phyloP scores from a whole-genome alignment of 1,140 invertebrate genomes.

The Anastrepha ludens region DNA sequence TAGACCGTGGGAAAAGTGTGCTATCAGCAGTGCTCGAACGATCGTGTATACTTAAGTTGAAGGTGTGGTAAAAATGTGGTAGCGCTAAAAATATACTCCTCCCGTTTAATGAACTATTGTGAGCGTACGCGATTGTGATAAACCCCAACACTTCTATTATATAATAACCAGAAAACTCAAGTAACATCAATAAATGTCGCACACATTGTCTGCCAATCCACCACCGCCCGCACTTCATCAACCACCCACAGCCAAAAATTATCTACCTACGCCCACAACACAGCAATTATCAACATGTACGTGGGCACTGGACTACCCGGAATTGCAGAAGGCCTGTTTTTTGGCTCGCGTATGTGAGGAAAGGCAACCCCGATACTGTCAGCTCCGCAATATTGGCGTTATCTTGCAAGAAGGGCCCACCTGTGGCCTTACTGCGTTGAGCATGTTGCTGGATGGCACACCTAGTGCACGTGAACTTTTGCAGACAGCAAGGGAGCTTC shows the following conservation, averaged over 20 bases:
- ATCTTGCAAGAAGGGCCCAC: constrained; percentile 78
- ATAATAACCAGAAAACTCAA: neutral
- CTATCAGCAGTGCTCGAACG: neutral
- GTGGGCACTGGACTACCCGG: constrained; percentile 74
- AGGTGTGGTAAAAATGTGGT: neutral
- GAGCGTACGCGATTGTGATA: neutral
- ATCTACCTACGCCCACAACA: neutral
- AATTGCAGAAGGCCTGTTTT: constrained; percentile 75
- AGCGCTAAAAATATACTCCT: neutral
- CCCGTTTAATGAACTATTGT: neutral
- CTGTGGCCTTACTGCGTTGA: constrained; percentile 87
- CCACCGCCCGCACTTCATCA: constrained; percentile 10
- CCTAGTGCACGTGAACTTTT: constrained; percentile 78
- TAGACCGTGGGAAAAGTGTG: constrained; percentile 49
- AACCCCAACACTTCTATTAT: neutral
- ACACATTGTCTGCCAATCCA: neutral
- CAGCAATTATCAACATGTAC: constrained; percentile 62
- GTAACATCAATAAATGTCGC: neutral
- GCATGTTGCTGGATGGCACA: constrained; percentile 82
- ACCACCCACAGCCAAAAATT: neutral
- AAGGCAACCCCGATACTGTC: constrained; percentile 61
- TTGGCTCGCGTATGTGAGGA: constrained; percentile 73
- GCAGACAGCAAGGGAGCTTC: constrained; percentile 77
- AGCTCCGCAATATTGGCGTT: constrained; percentile 62
- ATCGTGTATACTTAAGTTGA: neutral